Conservation (phyloP, 2,888 invertebrate genomes). For the Scaeva pyrastri region DNA sequence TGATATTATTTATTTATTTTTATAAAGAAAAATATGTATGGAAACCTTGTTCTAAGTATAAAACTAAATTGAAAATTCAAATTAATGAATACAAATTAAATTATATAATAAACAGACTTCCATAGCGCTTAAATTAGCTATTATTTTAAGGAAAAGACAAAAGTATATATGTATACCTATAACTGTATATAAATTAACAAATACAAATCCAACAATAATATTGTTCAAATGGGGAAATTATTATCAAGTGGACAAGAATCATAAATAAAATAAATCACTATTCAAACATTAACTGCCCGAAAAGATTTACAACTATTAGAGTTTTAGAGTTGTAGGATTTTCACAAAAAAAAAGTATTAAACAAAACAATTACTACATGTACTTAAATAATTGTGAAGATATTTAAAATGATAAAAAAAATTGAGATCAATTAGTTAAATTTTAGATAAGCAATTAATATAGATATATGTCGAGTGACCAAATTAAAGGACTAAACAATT, state of each 20-base stretch:
- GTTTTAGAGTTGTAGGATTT: constrained; percentile 69
- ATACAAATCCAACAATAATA: constrained; percentile 58
- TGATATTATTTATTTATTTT: constrained; percentile 66
- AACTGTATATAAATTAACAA: constrained; percentile 17
- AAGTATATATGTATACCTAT: constrained; percentile 21
- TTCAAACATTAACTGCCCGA: constrained; percentile 74
- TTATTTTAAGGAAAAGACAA: constrained; percentile 45
- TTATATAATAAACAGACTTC: constrained; percentile 72
- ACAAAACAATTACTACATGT: constrained; percentile 14
- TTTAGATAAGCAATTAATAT: constrained; percentile 3
- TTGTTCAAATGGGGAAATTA: constrained; percentile 51
- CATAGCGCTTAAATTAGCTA: constrained; percentile 70
- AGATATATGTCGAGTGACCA: constrained; percentile 41
- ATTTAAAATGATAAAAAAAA: constrained; percentile 25
- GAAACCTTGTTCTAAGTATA: constrained; percentile 55
- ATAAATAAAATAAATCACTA: constrained; percentile 65
- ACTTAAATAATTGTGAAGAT: constrained; percentile 36
- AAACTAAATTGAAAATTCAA: constrained; percentile 49
- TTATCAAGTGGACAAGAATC: constrained; percentile 38
- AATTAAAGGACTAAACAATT: constrained; percentile 24
- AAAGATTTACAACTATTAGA: constrained; percentile 75
- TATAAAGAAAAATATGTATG: constrained; percentile 41
- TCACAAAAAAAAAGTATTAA: constrained; percentile 58
- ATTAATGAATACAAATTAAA: constrained; percentile 55
- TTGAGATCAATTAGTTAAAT: constrained; percentile 41